Conservation (phyloP, 2,797 vertebrate species). For the Monodelphis domestica region DNA sequence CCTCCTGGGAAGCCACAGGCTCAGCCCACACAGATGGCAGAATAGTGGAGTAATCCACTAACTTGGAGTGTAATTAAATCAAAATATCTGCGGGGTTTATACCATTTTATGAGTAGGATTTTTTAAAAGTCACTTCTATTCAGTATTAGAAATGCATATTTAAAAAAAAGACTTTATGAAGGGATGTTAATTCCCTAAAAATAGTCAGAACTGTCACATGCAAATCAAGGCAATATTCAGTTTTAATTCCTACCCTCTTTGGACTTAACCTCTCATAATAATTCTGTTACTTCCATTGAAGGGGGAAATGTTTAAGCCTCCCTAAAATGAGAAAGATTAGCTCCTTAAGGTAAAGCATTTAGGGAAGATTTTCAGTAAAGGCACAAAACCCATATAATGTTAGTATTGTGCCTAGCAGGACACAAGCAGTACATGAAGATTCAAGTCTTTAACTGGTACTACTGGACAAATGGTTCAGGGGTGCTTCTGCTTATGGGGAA, state of each 20-base stretch:
- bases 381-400: conserved; percentile 10
- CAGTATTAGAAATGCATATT: conserved; percentile 56
- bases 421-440: accelerated
- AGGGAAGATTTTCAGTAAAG: conserved; percentile 69
- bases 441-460: accelerated
- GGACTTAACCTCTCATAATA: conserved; percentile 67
- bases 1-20: conserved; percentile 19
- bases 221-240: conserved; percentile 62
- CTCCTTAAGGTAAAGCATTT: conserved; percentile 72
- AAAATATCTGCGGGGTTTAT: conserved; percentile 71
- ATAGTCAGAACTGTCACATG: conserved; percentile 67
- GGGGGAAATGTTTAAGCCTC: conserved; percentile 58
- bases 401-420: conserved; percentile 29
- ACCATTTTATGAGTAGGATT: conserved; percentile 65
- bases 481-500: neutral
- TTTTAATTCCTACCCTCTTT: conserved; percentile 77
- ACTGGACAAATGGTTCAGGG: neutral
- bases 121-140: conserved; percentile 42
- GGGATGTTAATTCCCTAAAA: conserved; percentile 38
- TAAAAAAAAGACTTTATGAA: conserved; percentile 62
- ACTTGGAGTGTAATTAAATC: conserved; percentile 78
- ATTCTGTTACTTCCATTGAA: conserved; percentile 67
- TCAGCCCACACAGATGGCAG: conserved; percentile 68
- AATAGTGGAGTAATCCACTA: conserved; percentile 73
- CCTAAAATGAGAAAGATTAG: conserved; percentile 70